A percentile compares a stretch with the other conserved stretches of the same genome.
These are phyloP conservation scores for Rhamnusium bicolor DNA, from an alignment of 2,888 invertebrate genomes.

Conservation along the genomic window DNA sequence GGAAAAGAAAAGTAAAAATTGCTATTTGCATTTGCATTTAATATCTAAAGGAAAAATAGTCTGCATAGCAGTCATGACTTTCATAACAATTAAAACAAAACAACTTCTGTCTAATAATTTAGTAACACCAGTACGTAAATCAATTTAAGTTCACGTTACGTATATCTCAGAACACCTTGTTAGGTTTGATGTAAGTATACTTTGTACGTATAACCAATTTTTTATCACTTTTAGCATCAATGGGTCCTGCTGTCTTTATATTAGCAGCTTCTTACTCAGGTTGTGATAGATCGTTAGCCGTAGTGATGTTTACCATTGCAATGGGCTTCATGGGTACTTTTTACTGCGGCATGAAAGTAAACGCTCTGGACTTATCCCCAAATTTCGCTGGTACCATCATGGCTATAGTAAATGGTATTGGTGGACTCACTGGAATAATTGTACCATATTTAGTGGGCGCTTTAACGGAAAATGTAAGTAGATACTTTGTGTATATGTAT, in stretches of 20 bases:
- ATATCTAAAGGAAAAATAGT: no score
- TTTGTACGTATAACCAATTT: no score
- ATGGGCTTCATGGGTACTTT: constrained; percentile 82
- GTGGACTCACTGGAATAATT: constrained; percentile 76
- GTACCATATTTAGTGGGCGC: constrained; percentile 76
- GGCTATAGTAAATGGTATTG: constrained; percentile 78
- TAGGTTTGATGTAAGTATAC: no score
- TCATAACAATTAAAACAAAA: not conserved
- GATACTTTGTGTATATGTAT: no score
- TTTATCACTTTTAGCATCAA: constrained; percentile 72
- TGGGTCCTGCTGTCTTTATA: constrained; percentile 77
- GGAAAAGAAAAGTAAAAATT: no score
- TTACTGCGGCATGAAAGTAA: constrained; percentile 80
- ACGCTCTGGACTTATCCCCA: constrained; percentile 77
- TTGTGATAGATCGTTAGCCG: constrained; percentile 73
- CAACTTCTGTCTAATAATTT: no score
- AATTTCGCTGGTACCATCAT: constrained; percentile 79
- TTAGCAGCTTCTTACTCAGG: constrained; percentile 78
- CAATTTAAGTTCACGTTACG: no score
- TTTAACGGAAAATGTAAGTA: constrained; percentile 76
- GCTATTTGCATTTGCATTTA: no score
- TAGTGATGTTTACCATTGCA: constrained; percentile 74
- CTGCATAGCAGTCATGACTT: no score
- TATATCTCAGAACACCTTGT: no score
- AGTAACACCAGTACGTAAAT: no score